Base-by-base conservation (phyloP, 2,888 invertebrate genomes). In the Drosophila histrio region DNA sequence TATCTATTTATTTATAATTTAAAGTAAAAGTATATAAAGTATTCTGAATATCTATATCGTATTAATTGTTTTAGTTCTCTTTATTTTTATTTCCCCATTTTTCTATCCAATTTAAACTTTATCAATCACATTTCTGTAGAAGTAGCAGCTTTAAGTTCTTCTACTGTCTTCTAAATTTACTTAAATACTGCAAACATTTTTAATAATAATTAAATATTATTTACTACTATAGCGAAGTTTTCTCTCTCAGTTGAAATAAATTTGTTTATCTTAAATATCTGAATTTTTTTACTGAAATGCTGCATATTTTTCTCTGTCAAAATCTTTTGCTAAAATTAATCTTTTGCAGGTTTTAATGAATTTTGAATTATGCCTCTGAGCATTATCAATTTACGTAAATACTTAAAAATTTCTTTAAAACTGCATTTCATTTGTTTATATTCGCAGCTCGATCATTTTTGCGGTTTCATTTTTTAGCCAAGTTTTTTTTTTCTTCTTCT, bases 351-450 rank as follows among this genome's bases (percentile, higher is more conserved):
- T 2, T n/a, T 8, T 3, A 52, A 53, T 57, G 19, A 67, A 54
- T 38, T 46, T 38, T 6, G 6, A 36, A 11, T 68, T 50, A 57
- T 32, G 21, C 17, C 38, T 32, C 21, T 8, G 2, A 9, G 15
- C 26, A 34, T 47, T 50, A 17, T 26, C 36, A 56, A 62, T 47
- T 44, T 32, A 32, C 50, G 19, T 24, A 52, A 59, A 70, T 50
- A 49, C 21, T 53, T 49, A 7, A 60, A 46, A 67, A 59, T 63
- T 58, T 49, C 56, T 61, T 71, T 57, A 53, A 81, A 81, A 79
- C 71, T 84, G 58, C 75, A 71, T 73, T 75, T 81, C 54, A 63
- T 71, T 74, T 81, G 39, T 38, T 69, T 54, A 56, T 43, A 21
- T 32, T 28, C 21, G 47, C 46, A 53, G 54, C 56, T 56, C 70